Base-by-base conservation (phyloP, 2,888 invertebrate genomes). In the Drosophila glabriapex region DNA sequence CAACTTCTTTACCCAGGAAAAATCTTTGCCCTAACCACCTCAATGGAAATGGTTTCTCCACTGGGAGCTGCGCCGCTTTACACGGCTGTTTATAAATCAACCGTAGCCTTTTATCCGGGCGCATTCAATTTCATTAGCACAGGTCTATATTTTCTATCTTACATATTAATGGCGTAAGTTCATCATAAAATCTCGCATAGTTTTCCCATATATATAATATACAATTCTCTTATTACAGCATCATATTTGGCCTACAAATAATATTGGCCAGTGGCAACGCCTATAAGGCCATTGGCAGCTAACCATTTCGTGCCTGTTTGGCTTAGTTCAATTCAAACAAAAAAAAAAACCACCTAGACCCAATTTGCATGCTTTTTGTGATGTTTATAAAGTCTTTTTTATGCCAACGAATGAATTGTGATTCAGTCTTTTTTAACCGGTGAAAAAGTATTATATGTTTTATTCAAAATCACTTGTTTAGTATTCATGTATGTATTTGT, bases 11-110 rank as follows among this genome's bases (percentile, higher is more conserved):
- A 25, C 0, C 16, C 22, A 93, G 93, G 96, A 7, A 96, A 96
- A 93, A 94, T 96, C 22, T 96, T 96, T 86, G 95, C 96, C 0
- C 92, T 97, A 64, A 95, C 96, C 76, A 95, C 96, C 6, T 95
- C 95, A 0, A 90, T 96, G 64, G 96, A 97, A 93, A 95, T 95
- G 28, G 78, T 95, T 16, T 94, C 95, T 19, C 96, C 96, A 0
- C 92, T 97, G 52, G 88, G 95, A 2, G 94, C 96, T 12, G 94
- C 96, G 1, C 94, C 96, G 0, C 72, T 96, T 0, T 97, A 95
- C 91, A 95, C 95, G 41, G 91, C 94, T 2, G 92, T 97, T 5
- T 97, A 97, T 83, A 94, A 29, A 91, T 95, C 69, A 65, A 93
- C 64, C 85, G 91, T 93, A 9, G 77, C 68, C 12, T 78, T 37